These are phyloP conservation scores for Molossus molossus DNA, from an alignment of 2,797 vertebrate genomes.

Conservation along the genomic window DNA sequence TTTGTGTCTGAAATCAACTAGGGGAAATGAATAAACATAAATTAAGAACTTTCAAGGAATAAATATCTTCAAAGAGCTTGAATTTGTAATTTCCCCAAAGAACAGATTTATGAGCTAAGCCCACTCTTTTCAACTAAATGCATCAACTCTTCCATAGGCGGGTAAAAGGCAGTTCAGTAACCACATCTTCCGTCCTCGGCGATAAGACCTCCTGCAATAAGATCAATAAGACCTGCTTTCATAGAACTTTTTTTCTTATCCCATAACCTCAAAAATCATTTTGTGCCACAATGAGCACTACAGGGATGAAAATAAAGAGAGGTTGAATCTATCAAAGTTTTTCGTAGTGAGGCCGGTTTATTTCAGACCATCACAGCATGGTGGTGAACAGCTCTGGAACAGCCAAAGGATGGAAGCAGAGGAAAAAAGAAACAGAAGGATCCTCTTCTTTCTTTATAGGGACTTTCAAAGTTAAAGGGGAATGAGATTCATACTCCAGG, in stretches of 20 bases:
- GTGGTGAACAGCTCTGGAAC: constrained; percentile 79
- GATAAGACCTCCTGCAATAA: constrained; percentile 84
- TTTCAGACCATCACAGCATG: constrained; percentile 85
- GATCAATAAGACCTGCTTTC: constrained; percentile 87
- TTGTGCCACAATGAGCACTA: constrained; percentile 83
- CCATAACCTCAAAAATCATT: constrained; percentile 87
- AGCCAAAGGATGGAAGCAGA: constrained; percentile 75
- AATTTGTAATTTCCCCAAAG: constrained; percentile 81
- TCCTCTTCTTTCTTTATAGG: constrained; percentile 78
- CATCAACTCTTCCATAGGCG: constrained; percentile 75
- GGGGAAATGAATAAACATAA: constrained; percentile 84
- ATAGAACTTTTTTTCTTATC: constrained; percentile 84
- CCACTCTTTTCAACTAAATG: constrained; percentile 84
- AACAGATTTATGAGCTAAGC: constrained; percentile 83
- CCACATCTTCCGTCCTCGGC: constrained; percentile 48
- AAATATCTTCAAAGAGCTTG: constrained; percentile 86
- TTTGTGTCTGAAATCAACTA: constrained; percentile 85
- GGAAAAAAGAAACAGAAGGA: constrained; percentile 73
- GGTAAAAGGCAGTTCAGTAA: constrained; percentile 84
- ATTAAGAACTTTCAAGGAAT: constrained; percentile 86
- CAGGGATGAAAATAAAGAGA: constrained; percentile 87
- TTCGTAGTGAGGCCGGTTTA: constrained; percentile 83
- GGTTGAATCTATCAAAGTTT: constrained; percentile 85
- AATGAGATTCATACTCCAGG: constrained; percentile 72
- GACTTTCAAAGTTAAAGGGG: constrained; percentile 69